phyloP scores from a whole-genome alignment of 2,113 vertebrate genomes.

The Austrofundulus limnaeus region DNA sequence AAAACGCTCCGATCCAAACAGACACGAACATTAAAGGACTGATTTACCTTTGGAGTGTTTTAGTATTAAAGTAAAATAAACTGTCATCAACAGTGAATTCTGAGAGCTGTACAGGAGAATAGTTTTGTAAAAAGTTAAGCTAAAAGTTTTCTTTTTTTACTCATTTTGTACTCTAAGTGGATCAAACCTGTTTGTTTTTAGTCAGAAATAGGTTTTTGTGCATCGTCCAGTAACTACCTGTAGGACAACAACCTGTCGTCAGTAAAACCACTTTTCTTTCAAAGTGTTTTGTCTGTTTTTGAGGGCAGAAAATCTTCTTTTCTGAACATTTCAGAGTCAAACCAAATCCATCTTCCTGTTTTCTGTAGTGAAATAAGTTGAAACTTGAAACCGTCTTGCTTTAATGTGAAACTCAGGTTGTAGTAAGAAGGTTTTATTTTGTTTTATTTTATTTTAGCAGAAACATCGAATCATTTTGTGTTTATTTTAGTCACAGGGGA shows the following conservation, averaged over 20 bases:
- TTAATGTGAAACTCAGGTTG: slow-evolving; percentile 76
- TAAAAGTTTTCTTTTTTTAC: slow-evolving; percentile 51
- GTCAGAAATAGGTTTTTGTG: slow-evolving; percentile 52
- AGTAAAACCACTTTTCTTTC: slow-evolving; percentile 41
- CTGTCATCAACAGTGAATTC: slow-evolving; percentile 1
- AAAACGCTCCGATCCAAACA: slow-evolving; percentile 3
- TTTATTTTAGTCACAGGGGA: slow-evolving; percentile 46
- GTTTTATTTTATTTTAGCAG: slow-evolving; percentile 52
- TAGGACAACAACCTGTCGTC: slow-evolving; percentile 36
- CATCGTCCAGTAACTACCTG: slow-evolving; percentile 49
- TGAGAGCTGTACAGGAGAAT: slow-evolving; percentile 16
- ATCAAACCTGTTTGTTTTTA: slow-evolving; percentile 48
- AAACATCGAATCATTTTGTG: slow-evolving; percentile 41
- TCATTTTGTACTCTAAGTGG: slow-evolving; percentile 67
- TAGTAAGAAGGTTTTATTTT: no score
- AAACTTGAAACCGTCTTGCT: slow-evolving; percentile 72
- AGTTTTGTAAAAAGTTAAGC: slow-evolving; percentile 65
- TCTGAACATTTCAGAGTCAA: slow-evolving; percentile 74
- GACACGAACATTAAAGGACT: slow-evolving; percentile 28
- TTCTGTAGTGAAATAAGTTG: slow-evolving; percentile 59
- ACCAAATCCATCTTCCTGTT: slow-evolving; percentile 67
- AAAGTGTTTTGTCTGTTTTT: slow-evolving; percentile 57
- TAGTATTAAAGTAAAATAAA: slow-evolving; percentile 16
- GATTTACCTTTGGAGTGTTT: slow-evolving; percentile 36
- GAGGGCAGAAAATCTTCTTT: slow-evolving; percentile 52